Evolutionary conservation across 1,140 invertebrate genomes (phyloP), one percentile per base, ranked within the genome.

Genomic region (Megalonaias nervosa): DNA sequence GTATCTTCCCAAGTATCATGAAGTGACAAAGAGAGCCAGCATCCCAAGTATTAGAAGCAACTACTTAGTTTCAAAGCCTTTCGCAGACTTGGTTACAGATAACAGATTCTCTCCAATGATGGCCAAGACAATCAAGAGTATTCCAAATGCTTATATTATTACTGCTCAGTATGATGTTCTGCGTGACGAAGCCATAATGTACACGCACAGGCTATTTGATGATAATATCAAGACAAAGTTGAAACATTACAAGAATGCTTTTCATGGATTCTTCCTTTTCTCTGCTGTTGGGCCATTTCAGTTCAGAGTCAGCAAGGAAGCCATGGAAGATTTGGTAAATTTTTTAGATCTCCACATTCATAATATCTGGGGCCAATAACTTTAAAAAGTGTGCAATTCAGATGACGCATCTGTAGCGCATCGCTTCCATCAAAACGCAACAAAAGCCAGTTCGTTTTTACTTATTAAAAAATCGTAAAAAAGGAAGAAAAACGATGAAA

Each of bases 81-180:
- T 87, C 15, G 73, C 84, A 58, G n/a, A 19, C 15, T 56, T 82
- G 2, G 62, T 84, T 2, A 80, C 75, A 48, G 83, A 87, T 58
- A 68, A 81, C 3, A 76, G 81, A 48, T 82, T 86, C 26, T 82
- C 78, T 56, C 86, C 87, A 13, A 86, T 85, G 82, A 77, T 87
- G 55, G 57, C 65, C 0, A 21, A 16, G 17, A 77, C 85, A 71
- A 23, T 82, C 14, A 66, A 66, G 23, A 77, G 77, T n/a, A 59
- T 85, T 67, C 76, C 85, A 12, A 85, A 82, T 60, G 77, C 84
- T 1, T 89, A 88, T 62, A 78, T 89, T 59, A 82, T 89, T 1
- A 84, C 86, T 21, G 83, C 86, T n/a, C 86, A 89, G 67, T 89
- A 84, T 77, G 88, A 89, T 66, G 86, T 87, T 12, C 76, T 87